Conservation (phyloP, 2,797 vertebrate genomes). For the Spinibarbus caldwelli region DNA sequence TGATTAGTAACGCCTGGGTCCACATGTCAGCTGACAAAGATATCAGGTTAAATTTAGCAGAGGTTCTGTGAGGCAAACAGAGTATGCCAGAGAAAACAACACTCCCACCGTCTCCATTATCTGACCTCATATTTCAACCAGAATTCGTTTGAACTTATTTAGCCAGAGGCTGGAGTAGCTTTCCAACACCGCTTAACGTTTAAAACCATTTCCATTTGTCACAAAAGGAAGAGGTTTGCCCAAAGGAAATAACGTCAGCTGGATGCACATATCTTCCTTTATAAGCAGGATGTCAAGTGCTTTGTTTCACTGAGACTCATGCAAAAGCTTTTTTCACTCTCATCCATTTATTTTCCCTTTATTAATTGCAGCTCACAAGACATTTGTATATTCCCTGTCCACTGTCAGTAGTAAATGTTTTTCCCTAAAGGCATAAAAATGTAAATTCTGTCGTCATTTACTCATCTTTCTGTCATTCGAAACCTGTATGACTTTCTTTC, state of each 20-base stretch:
- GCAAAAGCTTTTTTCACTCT: neutral
- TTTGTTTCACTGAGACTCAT: constrained; percentile 10
- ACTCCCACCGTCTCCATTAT: constrained; percentile 42
- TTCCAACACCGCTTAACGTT: neutral
- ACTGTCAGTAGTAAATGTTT: neutral
- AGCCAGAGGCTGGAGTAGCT: constrained; percentile 6
- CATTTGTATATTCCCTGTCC: neutral
- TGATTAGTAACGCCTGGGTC: constrained; percentile 58
- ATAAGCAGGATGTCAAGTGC: neutral
- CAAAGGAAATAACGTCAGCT: neutral
- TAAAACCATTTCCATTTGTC: constrained; percentile 23
- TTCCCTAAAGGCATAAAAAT: neutral
- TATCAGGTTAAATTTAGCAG: constrained; percentile 63
- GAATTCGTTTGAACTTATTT: constrained; percentile 31
- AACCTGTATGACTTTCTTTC: neutral
- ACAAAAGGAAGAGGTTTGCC: neutral
- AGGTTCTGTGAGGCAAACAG: constrained; percentile 52
- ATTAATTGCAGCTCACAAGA: neutral
- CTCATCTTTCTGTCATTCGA: neutral
- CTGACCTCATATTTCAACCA: constrained; percentile 48
- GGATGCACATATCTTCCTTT: neutral
- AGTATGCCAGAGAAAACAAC: constrained; percentile 51
- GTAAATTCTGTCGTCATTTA: neutral
- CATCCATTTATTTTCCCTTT: neutral
- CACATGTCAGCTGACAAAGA: constrained; percentile 63